A percentile compares a stretch with the other conserved stretches of the same genome.
Conservation (phyloP, 1,140 invertebrate species). For the Prorops nasuta region DNA sequence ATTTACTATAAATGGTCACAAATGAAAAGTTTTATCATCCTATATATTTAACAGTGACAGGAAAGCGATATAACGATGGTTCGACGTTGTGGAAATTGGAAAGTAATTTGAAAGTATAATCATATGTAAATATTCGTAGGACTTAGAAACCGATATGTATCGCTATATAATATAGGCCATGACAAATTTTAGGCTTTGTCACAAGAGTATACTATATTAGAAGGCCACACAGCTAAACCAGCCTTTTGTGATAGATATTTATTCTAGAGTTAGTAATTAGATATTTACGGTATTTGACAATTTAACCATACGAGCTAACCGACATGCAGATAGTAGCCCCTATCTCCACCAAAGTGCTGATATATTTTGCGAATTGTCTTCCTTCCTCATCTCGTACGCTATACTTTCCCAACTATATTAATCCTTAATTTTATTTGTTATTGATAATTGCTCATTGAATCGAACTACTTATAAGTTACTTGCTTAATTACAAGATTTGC, state of each 20-base stretch:
- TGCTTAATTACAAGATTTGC: background rate
- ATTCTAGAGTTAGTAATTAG: conserved; percentile 42
- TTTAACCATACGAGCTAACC: background rate
- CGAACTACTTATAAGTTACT: background rate
- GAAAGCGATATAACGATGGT: too few relatives aligned
- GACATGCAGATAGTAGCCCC: too few relatives aligned
- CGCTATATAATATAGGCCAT: too few relatives aligned
- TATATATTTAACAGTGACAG: too few relatives aligned
- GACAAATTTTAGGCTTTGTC: too few relatives aligned
- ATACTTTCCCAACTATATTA: background rate
- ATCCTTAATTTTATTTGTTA: conserved; percentile 10
- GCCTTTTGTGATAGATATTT: conserved; percentile 56
- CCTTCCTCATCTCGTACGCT: conserved; percentile 19
- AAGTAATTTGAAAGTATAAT: too few relatives aligned
- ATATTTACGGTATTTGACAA: conserved; percentile 7
- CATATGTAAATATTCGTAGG: too few relatives aligned
- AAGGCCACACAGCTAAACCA: conserved; percentile 33
- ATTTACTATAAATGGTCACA: too few relatives aligned
- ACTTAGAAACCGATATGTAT: too few relatives aligned
- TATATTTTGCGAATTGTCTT: conserved; percentile 27
- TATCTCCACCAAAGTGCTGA: conserved; percentile 27
- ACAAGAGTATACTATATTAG: too few relatives aligned
- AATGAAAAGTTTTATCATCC: too few relatives aligned
- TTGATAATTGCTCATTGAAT: conserved; percentile 31
- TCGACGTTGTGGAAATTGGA: too few relatives aligned